A percentile compares a stretch with the other conserved stretches of the same genome.
These are phyloP conservation scores for Megamerina dolium DNA, from an alignment of 2,888 invertebrate genomes.

Conservation along the genomic window DNA sequence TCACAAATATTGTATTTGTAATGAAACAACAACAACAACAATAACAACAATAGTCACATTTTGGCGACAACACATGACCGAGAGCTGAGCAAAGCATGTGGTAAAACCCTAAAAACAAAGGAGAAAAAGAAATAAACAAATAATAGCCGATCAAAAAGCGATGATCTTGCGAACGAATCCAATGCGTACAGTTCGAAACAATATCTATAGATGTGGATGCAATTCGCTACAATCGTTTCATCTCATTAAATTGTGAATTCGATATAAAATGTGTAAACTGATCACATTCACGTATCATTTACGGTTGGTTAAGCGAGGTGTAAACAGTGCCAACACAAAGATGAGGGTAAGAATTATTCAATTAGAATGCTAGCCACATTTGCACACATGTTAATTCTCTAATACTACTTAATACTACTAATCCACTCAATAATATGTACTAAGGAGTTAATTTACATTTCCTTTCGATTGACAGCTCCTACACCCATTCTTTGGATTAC, in stretches of 20 bases:
- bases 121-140: too few species aligned
- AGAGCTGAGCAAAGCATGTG: background rate
- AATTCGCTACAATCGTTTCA: too few species aligned
- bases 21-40: background rate
- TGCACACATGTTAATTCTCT: background rate
- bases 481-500: conserved; percentile 20
- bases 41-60: too few species aligned
- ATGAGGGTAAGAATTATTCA: conserved; percentile 38
- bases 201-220: too few species aligned
- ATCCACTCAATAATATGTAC: too few species aligned
- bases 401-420: too few species aligned
- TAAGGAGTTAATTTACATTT: too few species aligned
- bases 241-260: conserved; percentile 20
- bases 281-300: conserved; percentile 39
- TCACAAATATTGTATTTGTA: background rate
- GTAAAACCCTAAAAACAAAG: background rate
- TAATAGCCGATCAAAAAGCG: too few species aligned
- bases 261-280: conserved; percentile 41
- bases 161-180: too few species aligned
- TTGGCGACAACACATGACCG: background rate
- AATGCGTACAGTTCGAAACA: too few species aligned
- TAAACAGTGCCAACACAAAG: conserved; percentile 37
- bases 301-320: conserved; percentile 39
- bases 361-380: background rate
- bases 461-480: conserved; percentile 14